Percentiles rank a stretch among this genome's conserved stretches.
These are phyloP conservation scores for Lordiphosa stackelbergi DNA, from an alignment of 1,140 invertebrate genomes.

Conservation along the genomic window DNA sequence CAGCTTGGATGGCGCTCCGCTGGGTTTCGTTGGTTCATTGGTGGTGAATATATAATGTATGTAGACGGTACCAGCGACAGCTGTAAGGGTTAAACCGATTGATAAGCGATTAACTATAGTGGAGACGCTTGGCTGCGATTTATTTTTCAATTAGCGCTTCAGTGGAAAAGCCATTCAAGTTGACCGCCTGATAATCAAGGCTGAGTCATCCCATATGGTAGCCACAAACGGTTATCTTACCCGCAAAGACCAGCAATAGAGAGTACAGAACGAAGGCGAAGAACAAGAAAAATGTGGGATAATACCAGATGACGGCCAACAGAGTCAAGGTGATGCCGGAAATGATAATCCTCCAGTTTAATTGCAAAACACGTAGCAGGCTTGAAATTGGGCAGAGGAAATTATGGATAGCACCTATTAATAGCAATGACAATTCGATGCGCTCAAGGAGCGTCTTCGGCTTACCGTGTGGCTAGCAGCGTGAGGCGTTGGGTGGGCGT, in stretches of 20 bases:
- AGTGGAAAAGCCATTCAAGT: conserved; percentile 10
- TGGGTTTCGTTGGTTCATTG: conserved; percentile 64
- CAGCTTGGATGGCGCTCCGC: conserved; percentile 64
- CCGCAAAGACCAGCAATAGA: conserved; percentile 63
- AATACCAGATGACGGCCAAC: conserved; percentile 75
- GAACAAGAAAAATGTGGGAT: conserved; percentile 75
- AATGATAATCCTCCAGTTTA: conserved; percentile 72
- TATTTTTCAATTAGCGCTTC: conserved; percentile 37
- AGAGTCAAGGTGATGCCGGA: conserved; percentile 65
- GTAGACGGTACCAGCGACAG: conserved; percentile 71
- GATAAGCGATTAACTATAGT: conserved; percentile 36
- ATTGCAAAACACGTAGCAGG: conserved; percentile 63
- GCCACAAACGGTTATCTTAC: conserved; percentile 46
- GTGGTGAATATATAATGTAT: conserved; percentile 73
- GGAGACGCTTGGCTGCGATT: conserved; percentile 8
- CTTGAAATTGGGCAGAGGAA: conserved; percentile 17
- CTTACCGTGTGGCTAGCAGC: conserved; percentile 50
- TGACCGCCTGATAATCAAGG: not conserved
- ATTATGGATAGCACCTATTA: conserved; percentile 2
- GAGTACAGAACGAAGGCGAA: conserved; percentile 74
- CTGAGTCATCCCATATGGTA: conserved; percentile 15
- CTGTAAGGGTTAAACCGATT: conserved; percentile 32
- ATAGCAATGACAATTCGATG: conserved; percentile 18
- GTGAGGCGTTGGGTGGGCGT: conserved; percentile 54
- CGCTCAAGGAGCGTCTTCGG: conserved; percentile 8